These are phyloP conservation scores for Chiloscyllium punctatum DNA, from an alignment of 2,797 vertebrate species.

Conservation along the genomic window DNA sequence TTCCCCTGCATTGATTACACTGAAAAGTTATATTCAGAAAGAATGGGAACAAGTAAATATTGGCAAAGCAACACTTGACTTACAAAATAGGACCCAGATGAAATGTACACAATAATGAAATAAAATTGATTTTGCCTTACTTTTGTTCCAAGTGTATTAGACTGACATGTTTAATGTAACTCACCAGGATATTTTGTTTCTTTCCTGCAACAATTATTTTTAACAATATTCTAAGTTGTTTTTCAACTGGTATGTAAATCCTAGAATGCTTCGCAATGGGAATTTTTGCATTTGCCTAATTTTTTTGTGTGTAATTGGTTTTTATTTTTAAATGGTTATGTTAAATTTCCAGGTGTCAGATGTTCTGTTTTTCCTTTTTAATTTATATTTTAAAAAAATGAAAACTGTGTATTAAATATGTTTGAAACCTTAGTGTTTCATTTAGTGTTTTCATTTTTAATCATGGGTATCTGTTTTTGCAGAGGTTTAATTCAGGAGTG, in stretches of 20 bases:
- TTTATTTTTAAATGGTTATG: conserved; percentile 35
- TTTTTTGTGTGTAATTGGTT: conserved; percentile 36
- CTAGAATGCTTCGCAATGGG: conserved; percentile 33
- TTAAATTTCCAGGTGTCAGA: conserved; percentile 36
- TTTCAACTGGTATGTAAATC: conserved; percentile 39
- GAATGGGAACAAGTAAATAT: conserved; percentile 33
- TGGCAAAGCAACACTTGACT: conserved; percentile 1
- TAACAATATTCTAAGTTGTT: neutral
- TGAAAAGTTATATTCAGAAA: conserved; percentile 14
- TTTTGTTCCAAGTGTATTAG: conserved; percentile 30
- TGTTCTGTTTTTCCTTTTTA: conserved; percentile 30
- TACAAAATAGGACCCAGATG: conserved; percentile 9
- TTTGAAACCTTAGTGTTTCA: neutral
- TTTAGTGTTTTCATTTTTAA: conserved; percentile 14
- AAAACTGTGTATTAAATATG: conserved; percentile 34
- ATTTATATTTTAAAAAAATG: conserved; percentile 37
- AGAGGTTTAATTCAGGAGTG: neutral
- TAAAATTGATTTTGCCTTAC: conserved; percentile 31
- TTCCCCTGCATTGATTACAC: conserved; percentile 51
- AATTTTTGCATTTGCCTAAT: conserved; percentile 21
- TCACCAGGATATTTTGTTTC: conserved; percentile 25
- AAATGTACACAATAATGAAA: conserved; percentile 25
- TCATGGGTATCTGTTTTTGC: neutral
- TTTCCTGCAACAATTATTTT: conserved; percentile 17
- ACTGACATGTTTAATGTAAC: conserved; percentile 31